Conservation (phyloP, 2,113 vertebrate species). For the Morone saxatilis region DNA sequence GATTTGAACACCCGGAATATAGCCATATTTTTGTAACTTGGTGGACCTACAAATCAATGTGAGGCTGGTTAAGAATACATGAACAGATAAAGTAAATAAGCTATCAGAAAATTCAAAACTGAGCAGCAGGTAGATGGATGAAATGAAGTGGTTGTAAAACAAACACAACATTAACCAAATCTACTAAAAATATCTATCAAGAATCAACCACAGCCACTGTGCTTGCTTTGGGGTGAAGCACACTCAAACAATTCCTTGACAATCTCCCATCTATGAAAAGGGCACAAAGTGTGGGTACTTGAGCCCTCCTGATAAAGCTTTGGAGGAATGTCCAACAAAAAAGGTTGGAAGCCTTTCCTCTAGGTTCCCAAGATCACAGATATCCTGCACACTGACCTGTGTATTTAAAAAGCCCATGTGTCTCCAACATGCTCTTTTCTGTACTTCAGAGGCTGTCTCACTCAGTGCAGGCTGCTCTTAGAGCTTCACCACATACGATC, state of each 20-base stretch:
- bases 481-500: constrained; percentile 6
- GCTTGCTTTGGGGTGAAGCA: constrained; percentile 1
- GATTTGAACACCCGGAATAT: neutral
- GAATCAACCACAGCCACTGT: neutral
- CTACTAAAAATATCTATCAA: neutral
- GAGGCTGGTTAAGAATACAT: too few relatives aligned
- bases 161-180: neutral
- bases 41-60: neutral
- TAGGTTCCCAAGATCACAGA: constrained; percentile 19
- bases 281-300: neutral
- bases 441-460: constrained; percentile 21
- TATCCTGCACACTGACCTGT: constrained; percentile 21
- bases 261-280: neutral
- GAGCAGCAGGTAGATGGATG: neutral
- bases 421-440: constrained; percentile 28
- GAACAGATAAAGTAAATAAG: too few relatives aligned
- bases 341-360: neutral
- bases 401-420: constrained; percentile 44
- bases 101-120: neutral
- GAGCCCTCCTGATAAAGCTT: neutral
- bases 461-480: constrained; percentile 14
- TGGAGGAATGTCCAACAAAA: neutral
- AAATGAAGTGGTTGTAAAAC: too few relatives aligned
- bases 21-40: neutral
- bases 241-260: neutral